phyloP scores from a whole-genome alignment of 2,113 vertebrate species.

The Xiphophorus couchianus region DNA sequence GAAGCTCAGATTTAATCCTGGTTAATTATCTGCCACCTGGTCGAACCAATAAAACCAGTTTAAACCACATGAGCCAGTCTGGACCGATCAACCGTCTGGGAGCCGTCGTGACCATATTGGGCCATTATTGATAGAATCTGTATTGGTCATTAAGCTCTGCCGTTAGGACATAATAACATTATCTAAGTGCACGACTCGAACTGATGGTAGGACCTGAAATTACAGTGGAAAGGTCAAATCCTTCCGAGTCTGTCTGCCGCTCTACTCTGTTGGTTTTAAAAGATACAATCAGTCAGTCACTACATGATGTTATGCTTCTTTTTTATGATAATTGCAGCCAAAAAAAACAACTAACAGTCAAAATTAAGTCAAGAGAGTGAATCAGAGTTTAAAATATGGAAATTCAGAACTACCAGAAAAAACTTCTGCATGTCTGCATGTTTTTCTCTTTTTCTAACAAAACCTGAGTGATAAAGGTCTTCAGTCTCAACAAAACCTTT shows the following conservation, averaged over 20 bases:
- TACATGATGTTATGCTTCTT: no score
- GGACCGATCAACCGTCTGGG: conserved; percentile 14
- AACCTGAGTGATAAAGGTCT: no score
- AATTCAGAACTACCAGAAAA: no score
- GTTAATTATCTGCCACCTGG: background rate
- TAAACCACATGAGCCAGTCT: conserved; percentile 5
- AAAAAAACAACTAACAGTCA: no score
- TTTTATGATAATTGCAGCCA: no score
- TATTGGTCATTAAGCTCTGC: conserved; percentile 7
- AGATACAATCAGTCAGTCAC: no score
- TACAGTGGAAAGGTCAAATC: background rate
- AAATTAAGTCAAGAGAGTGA: no score
- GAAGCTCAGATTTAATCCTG: conserved; percentile 1
- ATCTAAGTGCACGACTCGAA: conserved; percentile 2
- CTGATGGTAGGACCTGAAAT: conserved; percentile 10
- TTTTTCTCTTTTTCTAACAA: no score
- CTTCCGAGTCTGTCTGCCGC: background rate
- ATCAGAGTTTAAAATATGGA: no score
- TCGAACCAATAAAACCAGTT: conserved; percentile 11
- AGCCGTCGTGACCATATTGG: conserved; percentile 21
- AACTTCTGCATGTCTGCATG: no score
- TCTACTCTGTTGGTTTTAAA: background rate
- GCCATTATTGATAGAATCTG: conserved; percentile 32
- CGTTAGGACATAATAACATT: conserved; percentile 15
- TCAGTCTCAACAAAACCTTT: no score